These are phyloP conservation scores for Ophioninae sp. DNA, from an alignment of 2,888 invertebrate genomes.

Conservation along the genomic window DNA sequence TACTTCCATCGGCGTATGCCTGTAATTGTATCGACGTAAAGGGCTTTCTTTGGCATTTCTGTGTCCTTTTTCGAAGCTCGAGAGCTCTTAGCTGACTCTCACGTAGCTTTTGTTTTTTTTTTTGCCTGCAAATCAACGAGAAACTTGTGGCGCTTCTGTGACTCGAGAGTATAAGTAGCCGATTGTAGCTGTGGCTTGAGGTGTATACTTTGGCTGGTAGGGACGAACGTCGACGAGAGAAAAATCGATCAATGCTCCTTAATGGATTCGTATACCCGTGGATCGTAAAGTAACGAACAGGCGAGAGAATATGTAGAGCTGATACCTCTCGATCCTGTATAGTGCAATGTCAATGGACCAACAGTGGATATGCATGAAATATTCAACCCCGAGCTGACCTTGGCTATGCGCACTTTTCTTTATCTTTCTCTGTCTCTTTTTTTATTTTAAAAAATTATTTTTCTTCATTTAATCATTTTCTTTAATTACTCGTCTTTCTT, in stretches of 20 bases:
- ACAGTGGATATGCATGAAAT: too few species aligned
- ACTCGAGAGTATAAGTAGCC: constrained; percentile 40
- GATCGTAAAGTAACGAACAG: constrained; percentile 30
- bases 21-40: constrained; percentile 51
- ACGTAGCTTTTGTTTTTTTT: constrained; percentile 14
- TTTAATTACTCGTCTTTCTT: too few species aligned
- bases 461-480: too few species aligned
- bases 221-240: constrained; percentile 42
- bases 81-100: constrained; percentile 27
- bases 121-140: constrained; percentile 50
- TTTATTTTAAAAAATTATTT: too few species aligned
- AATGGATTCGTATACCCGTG: constrained; percentile 39
- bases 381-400: too few species aligned
- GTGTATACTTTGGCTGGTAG: constrained; percentile 30
- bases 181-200: constrained; percentile 9
- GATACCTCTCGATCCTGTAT: constrained; percentile 13
- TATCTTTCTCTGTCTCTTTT: too few species aligned
- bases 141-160: constrained; percentile 34
- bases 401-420: too few species aligned
- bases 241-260: constrained; percentile 54
- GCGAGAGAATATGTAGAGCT: constrained; percentile 20
- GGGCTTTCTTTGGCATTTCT: constrained; percentile 32
- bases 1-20: constrained; percentile 22
- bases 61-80: constrained; percentile 29
- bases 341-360: background rate